Base-by-base conservation (phyloP, 2,797 vertebrate species). In the Danio choprae region DNA sequence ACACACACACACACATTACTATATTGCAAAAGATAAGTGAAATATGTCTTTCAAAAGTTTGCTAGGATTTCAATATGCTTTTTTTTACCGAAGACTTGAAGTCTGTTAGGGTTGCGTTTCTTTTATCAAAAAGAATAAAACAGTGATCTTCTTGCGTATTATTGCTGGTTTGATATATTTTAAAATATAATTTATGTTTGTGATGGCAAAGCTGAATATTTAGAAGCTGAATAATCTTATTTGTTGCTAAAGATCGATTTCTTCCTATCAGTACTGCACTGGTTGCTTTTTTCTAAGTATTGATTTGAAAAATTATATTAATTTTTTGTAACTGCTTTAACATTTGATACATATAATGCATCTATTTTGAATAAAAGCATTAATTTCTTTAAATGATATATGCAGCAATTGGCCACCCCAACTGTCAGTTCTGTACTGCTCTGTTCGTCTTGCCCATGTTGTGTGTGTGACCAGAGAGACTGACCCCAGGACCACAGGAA, bases 401-500 rank as follows among this genome's bases (percentile, higher is more conserved):
- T 70, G 29, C n/a, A 4, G 15, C 36, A 29, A 44, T 2, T 50
- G 46, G 38, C 8, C 13, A 4, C 41, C 44, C 75, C 41, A 70
- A 41, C 73, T 67, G 56, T 58, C 55, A 70, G 60, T 40, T 60
- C 15, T 51, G 41, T 78, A 41, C 15, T 70, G 53, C n/a, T 43
- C 10, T 20, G 4, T 71, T 58, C 7, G 20, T 72, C 38, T 36
- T 40, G 29, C 6, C 16, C 38, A 56, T 60, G 76, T 74, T 77
- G 80, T 43, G 59, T 67, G 60, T 69, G 64, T 41, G 51, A 69
- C 72, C 64, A 77, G 59, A 80, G 77, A 48, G 41, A 77, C 77
- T 84, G 81, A 85, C 79, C 81, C 76, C 12, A n/a, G 13, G 64
- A 84, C 62, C 48, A 59, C 55, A 78, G 69, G 41, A 82, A 84